phyloP scores from a whole-genome alignment of 1,140 invertebrate genomes.

The Pseudomyrmex flavicornis region DNA sequence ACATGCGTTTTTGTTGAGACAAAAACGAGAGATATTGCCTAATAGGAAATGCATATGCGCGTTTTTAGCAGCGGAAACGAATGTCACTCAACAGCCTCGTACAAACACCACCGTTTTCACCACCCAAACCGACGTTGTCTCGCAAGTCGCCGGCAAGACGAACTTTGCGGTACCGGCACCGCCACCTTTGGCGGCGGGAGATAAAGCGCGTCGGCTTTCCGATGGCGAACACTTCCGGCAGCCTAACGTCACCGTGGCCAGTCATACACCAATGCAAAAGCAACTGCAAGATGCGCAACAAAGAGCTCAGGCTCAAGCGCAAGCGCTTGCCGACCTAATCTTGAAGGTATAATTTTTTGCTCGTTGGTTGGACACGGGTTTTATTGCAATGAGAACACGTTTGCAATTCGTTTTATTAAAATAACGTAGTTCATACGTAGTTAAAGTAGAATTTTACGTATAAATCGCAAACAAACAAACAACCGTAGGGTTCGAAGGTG shows the following conservation, averaged over 20 bases:
- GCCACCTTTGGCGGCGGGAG: constrained; percentile 84
- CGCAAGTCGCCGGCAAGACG: constrained; percentile 84
- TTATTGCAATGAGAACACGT: background rate
- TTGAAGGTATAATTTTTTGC: constrained; percentile 76
- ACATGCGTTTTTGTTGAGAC: background rate
- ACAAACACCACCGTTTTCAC: constrained; percentile 83
- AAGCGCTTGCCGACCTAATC: constrained; percentile 84
- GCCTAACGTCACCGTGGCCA: constrained; percentile 85
- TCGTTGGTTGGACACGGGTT: background rate
- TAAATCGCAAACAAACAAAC: constrained; percentile 8
- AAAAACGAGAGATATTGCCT: too few species aligned
- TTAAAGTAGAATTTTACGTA: too few species aligned
- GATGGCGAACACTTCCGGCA: constrained; percentile 88
- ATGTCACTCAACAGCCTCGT: constrained; percentile 83
- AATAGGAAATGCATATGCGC: background rate
- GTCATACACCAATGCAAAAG: constrained; percentile 82
- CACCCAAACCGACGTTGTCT: constrained; percentile 83
- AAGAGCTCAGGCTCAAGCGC: constrained; percentile 83
- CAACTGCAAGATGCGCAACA: constrained; percentile 86
- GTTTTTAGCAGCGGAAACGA: constrained; percentile 85
- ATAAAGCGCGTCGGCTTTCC: constrained; percentile 87
- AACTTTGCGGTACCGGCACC: constrained; percentile 88
- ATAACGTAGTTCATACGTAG: background rate
- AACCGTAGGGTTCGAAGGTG: constrained; percentile 87
- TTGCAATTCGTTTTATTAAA: background rate